Evolutionary conservation across 2,888 invertebrate species (phyloP).

Genomic region (Lepidonotus clava): DNA sequence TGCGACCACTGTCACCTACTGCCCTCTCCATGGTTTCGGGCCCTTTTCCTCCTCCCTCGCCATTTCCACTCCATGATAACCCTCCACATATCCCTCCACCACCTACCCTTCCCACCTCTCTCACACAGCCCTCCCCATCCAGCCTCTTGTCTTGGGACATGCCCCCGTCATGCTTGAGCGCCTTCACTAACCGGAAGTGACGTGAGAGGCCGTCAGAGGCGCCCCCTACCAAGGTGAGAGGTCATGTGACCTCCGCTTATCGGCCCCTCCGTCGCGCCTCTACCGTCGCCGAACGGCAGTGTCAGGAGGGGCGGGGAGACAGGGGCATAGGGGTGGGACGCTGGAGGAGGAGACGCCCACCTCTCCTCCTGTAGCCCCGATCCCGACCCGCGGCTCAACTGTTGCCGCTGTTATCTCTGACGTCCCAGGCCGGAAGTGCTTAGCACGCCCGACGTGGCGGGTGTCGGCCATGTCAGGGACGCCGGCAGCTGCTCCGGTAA

Average conservation of each 20-base stretch:
- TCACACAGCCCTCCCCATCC: neutral
- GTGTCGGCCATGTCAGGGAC: neutral
- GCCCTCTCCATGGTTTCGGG: too few relatives aligned
- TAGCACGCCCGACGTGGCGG: neutral
- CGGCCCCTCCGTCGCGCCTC: neutral
- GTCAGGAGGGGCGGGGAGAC: neutral
- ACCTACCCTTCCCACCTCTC: neutral
- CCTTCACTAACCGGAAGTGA: neutral
- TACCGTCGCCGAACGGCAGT: neutral
- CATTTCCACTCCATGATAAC: neutral
- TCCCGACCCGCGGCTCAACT: too few relatives aligned
- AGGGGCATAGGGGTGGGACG: neutral
- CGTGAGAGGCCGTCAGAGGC: neutral
- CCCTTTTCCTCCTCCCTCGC: too few relatives aligned
- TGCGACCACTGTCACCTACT: neutral
- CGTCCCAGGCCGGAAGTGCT: constrained; percentile 7
- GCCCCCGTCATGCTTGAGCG: neutral
- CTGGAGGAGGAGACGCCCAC: too few relatives aligned
- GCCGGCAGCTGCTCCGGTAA: neutral
- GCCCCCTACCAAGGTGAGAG: neutral
- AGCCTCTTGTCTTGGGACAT: neutral
- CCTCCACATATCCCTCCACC: neutral
- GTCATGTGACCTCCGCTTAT: neutral
- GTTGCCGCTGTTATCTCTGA: constrained; percentile 12
- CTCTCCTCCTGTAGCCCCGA: neutral